Conservation (phyloP, 1,140 invertebrate species). For the Tachypleus tridentatus region DNA sequence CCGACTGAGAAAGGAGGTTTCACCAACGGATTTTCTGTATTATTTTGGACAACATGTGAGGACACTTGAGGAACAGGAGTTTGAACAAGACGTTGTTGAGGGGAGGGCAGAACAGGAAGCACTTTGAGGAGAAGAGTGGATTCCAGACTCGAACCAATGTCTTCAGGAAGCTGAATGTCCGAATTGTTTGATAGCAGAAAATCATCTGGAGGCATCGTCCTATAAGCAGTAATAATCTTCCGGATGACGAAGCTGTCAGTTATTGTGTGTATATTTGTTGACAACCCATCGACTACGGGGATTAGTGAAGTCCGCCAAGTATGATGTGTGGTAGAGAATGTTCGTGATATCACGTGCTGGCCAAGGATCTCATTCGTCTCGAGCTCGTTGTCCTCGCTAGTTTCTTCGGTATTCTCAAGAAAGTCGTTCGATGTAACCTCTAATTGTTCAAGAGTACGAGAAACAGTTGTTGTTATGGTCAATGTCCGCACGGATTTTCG, state of each 20-base stretch:
- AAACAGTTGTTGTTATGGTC: conserved; percentile 52
- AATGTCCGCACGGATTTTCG: conserved; percentile 24
- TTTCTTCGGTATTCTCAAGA: background rate
- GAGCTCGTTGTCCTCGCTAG: background rate
- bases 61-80: conserved; percentile 43
- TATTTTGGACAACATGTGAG: background rate
- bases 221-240: conserved; percentile 27
- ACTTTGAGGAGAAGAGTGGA: conserved; percentile 14
- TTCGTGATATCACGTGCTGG: conserved; percentile 19
- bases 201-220: conserved; percentile 25
- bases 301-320: conserved; percentile 25
- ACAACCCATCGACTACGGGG: conserved; percentile 24
- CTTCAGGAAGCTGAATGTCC: conserved; percentile 22
- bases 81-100: conserved; percentile 32
- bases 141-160: conserved; percentile 10
- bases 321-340: conserved; percentile 26
- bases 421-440: conserved; percentile 30
- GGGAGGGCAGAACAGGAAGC: conserved; percentile 13
- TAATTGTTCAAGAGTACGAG: conserved; percentile 63
- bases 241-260: conserved; percentile 28
- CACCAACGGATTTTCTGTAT: conserved; percentile 10
- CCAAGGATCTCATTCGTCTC: background rate
- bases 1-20: conserved; percentile 22
- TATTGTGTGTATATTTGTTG: conserved; percentile 25
- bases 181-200: background rate